Evolutionary conservation across 2,888 invertebrate species (phyloP), one percentile per base, ranked within the genome.

Genomic region (Dyspetes luteomarginatus): DNA sequence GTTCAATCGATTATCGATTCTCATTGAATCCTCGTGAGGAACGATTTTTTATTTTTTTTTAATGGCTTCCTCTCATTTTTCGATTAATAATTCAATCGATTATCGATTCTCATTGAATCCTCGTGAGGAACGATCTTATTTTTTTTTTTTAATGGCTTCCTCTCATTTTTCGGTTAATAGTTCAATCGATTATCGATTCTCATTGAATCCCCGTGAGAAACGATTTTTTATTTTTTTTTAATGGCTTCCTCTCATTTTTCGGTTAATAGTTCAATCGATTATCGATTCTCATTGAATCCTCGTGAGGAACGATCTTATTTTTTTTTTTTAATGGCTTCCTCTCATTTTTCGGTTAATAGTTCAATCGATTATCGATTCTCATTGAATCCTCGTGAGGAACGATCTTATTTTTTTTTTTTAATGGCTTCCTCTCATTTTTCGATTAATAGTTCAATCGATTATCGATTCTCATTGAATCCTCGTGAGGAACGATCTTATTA

Each of bases 351-450:
- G 4, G 24, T 26, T 56, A 26, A 15, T 41, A 74, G 5, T 19
- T 52, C 15, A 17, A 71, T 69, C 55, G 56, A 64, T 52, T 77
- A 7, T 71, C 7, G 28, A 7, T n/a, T n/a, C n/a, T n/a, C n/a
- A n/a, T n/a, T 9, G 50, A 64, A 64, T 48, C 19, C n/a, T 43
- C 15, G 5, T 22, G 7, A 24, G 17, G 19, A 60, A 22, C 58
- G 30, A 52, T 72, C n/a, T n/a, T n/a, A n/a, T n/a, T n/a, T n/a
- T n/a, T 45, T 56, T 30, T 12, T 48, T 48, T 68, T 56, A 50
- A 4, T 2, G 15, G 4, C 30, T 2, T 3, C 17, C 1, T n/a
- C n/a, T n/a, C n/a, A n/a, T n/a, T 64, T 30, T 30, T 36, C n/a
- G 4, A 41, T 26, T 56, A 26, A 15, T 41, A 74, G 5, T 19